Evolutionary conservation across 1,140 invertebrate genomes (phyloP), one percentile per base, ranked within the genome.

Genomic region (Gryon sp.): DNA sequence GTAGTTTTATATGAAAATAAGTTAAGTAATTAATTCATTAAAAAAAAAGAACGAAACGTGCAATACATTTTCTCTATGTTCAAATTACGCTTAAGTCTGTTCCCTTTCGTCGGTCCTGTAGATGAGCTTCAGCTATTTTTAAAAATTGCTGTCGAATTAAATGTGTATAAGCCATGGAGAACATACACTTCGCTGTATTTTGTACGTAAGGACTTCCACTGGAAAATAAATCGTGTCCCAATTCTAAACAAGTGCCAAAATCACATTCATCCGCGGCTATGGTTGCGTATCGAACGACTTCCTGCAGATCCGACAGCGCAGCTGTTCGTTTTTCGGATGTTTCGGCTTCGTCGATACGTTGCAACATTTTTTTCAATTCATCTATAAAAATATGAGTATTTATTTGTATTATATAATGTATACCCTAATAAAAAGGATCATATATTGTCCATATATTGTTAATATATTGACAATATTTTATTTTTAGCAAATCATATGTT

Each of bases 221-320:
- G 62, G 90, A 92, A 82, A 98, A 96, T 11, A 98, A 84, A 87
- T 97, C 93, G 24, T 97, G 91, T 0, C 95, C 97, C 18, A 97
- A 88, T 88, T 99, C 97, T 1, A 98, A 82, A 3, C 95, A 94
- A 43, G 95, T 96, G 0, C 97, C 97, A 89, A 97, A 98, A 86
- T 98, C 97, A 84, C 95, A 96, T 86, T 98, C 97, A 85, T 98
- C 97, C 68, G 94, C 93, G 1, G 97, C 96, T 86, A 97, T 97
- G 81, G 92, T 95, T 4, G 95, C 92, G 78, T 92, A 92, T 26
- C 93, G 95, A 18, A 96, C 91, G 5, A 96, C 86, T 76, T 94
- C 93, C 75, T 97, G 93, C 2, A 98, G 83, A 5, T 92, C 90
- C 57, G 89, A 92, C 66, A 92, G 89, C 68, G 89, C 86, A 76